Conservation (phyloP, 2,797 vertebrate genomes). For the Sebastes umbrosus region DNA sequence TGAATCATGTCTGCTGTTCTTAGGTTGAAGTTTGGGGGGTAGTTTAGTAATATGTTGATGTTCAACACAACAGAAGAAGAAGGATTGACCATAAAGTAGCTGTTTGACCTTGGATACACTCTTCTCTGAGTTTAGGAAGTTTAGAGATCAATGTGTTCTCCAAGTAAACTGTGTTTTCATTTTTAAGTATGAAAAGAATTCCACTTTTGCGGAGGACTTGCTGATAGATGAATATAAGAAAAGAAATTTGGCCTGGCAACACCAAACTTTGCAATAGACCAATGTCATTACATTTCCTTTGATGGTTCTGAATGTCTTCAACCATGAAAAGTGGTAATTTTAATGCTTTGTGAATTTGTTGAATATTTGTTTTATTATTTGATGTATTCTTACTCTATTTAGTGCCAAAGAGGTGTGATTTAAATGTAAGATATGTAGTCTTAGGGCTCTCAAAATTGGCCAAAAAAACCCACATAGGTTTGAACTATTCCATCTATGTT, state of each 20-base stretch:
- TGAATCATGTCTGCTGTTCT: background rate
- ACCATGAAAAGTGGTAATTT: background rate
- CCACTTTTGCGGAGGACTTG: background rate
- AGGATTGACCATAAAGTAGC: background rate
- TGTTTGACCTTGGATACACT: background rate
- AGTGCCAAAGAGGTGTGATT: background rate
- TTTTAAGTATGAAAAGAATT: background rate
- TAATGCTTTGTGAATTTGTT: background rate
- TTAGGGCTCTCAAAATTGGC: too few relatives aligned
- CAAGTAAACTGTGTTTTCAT: background rate
- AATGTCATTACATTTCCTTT: background rate
- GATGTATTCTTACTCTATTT: background rate
- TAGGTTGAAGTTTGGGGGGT: background rate
- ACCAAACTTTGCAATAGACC: too few relatives aligned
- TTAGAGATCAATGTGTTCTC: background rate
- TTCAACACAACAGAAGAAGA: background rate
- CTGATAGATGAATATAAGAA: background rate
- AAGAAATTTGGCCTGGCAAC: background rate
- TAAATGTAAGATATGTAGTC: background rate
- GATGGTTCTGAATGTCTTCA: background rate
- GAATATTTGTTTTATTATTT: background rate
- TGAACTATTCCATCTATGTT: too few relatives aligned
- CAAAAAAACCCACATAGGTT: too few relatives aligned
- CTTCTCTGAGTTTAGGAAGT: background rate
- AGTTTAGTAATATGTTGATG: background rate